Conservation (phyloP, 1,140 invertebrate genomes). For the Aradophagus sp. region DNA sequence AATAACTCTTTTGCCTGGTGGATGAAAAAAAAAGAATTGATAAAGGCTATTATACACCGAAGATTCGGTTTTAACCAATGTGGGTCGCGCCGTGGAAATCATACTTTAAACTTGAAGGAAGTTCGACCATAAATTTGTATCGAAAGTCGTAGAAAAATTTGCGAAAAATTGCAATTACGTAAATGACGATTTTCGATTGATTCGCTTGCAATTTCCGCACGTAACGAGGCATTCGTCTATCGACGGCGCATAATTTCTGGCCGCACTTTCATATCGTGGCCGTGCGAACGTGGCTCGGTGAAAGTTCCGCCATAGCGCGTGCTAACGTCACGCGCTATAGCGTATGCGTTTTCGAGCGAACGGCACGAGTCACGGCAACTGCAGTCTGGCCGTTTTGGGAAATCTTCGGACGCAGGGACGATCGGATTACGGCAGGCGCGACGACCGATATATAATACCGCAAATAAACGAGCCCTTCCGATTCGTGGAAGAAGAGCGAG, state of each 20-base stretch:
- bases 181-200: conserved; percentile 2
- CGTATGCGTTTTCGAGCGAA: conserved; percentile 18
- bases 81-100: too few relatives aligned
- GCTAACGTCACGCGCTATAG: conserved; percentile 36
- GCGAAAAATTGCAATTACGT: too few relatives aligned
- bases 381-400: conserved; percentile 18
- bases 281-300: conserved; percentile 32
- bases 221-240: conserved; percentile 12
- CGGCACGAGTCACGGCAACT: conserved; percentile 18
- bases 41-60: too few relatives aligned
- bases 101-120: too few relatives aligned
- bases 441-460: conserved; percentile 9
- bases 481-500: conserved; percentile 11
- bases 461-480: conserved; percentile 2
- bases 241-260: conserved; percentile 32
- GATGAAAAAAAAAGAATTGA: too few relatives aligned
- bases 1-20: too few relatives aligned
- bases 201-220: neutral
- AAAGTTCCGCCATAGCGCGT: conserved; percentile 47
- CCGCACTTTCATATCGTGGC: conserved; percentile 45
- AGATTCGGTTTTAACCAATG: too few relatives aligned
- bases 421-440: neutral
- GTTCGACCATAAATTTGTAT: too few relatives aligned
- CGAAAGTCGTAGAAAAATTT: too few relatives aligned
- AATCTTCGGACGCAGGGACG: too few relatives aligned